phyloP scores from a whole-genome alignment of 2,888 invertebrate species.

The Pterobdella sp. region DNA sequence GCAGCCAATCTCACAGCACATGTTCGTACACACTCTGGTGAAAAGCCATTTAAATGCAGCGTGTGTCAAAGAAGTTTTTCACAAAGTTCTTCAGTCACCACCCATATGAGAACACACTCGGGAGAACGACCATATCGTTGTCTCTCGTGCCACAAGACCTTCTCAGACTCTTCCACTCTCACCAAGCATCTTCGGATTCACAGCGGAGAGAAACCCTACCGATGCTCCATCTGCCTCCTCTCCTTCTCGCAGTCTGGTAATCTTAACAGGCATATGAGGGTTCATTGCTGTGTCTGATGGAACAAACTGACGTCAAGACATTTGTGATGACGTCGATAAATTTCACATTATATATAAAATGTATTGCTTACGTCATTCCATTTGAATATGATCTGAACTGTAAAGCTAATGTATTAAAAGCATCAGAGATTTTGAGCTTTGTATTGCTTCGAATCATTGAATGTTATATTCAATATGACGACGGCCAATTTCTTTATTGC shows the following conservation, averaged over 20 bases:
- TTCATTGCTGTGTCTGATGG: constrained; percentile 59
- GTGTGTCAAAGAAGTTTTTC: constrained; percentile 94
- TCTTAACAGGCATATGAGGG: constrained; percentile 95
- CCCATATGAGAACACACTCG: constrained; percentile 99
- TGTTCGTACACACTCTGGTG: constrained; percentile 87
- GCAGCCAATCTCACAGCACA: constrained; percentile 97
- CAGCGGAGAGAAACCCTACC: constrained; percentile 78
- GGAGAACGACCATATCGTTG: constrained; percentile 82
- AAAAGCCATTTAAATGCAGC: constrained; percentile 94
- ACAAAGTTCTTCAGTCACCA: constrained; percentile 85
- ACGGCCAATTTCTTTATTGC: too few relatives aligned
- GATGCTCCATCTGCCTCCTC: constrained; percentile 87
- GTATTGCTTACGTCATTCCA: too few relatives aligned
- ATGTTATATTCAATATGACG: too few relatives aligned
- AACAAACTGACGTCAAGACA: neutral
- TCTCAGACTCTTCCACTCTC: constrained; percentile 93
- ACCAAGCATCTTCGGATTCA: constrained; percentile 90
- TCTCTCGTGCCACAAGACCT: constrained; percentile 91
- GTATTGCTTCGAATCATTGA: too few relatives aligned
- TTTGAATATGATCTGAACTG: too few relatives aligned
- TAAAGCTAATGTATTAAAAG: too few relatives aligned
- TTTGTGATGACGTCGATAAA: too few relatives aligned
- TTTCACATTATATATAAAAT: too few relatives aligned
- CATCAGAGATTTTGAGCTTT: too few relatives aligned
- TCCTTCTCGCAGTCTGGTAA: constrained; percentile 97